A percentile compares a stretch with the other conserved stretches of the same genome.
phyloP scores from a whole-genome alignment of 37 sponge, comb jelly and placozoan genomes.

The Beroe ovata region DNA sequence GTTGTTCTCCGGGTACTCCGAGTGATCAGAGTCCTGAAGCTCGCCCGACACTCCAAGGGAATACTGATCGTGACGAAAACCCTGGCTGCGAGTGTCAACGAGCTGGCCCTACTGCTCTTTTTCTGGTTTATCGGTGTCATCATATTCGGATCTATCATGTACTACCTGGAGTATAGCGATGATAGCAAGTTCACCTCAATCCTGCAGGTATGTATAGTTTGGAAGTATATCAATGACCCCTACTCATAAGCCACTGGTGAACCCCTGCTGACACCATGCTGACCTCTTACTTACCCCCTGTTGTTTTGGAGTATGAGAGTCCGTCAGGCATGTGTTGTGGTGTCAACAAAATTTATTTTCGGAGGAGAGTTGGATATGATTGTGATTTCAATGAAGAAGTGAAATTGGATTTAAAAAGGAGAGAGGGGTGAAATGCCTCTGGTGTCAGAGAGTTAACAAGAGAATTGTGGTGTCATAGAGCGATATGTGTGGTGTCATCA shows the following conservation, averaged over 20 bases:
- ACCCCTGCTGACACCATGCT: background rate
- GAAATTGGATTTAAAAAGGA: no score
- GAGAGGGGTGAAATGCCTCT: no score
- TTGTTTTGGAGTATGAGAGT: no score
- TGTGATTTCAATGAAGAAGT: no score
- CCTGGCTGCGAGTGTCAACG: slow-evolving; percentile 58
- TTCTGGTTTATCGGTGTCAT: slow-evolving; percentile 66
- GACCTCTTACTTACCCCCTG: no score
- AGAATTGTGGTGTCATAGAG: no score
- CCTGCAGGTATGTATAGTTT: background rate
- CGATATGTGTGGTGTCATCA: no score
- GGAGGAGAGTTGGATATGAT: no score
- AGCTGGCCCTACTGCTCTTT: slow-evolving; percentile 36
- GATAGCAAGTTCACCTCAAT: slow-evolving; percentile 43
- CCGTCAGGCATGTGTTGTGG: no score
- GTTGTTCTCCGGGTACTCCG: slow-evolving; percentile 37
- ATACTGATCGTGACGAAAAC: slow-evolving; percentile 51
- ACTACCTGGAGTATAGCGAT: slow-evolving; percentile 31
- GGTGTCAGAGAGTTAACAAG: no score
- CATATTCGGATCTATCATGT: slow-evolving; percentile 61
- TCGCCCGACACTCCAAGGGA: slow-evolving; percentile 38
- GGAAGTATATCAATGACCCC: no score
- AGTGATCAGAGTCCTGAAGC: slow-evolving; percentile 33
- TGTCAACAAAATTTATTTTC: no score
- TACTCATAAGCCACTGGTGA: background rate